phyloP scores from a whole-genome alignment of 2,113 vertebrate genomes.

The Lontra canadensis region DNA sequence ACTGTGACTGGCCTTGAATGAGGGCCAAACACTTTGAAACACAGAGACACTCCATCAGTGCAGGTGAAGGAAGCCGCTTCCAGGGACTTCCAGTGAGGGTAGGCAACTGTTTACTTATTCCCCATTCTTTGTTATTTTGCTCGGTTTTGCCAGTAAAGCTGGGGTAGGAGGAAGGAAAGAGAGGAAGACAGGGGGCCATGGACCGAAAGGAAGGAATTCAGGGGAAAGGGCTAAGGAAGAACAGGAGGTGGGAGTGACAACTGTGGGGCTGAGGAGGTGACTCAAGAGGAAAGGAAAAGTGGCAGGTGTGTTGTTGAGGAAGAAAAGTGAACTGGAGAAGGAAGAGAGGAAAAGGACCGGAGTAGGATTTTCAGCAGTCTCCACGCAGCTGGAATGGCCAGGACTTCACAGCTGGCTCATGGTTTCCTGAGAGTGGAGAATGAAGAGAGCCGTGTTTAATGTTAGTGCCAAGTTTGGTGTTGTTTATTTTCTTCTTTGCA shows the following conservation, averaged over 20 bases:
- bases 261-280: neutral
- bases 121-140: constrained; percentile 40
- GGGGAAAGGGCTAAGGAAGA: neutral
- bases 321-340: neutral
- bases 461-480: neutral
- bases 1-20: constrained; percentile 50
- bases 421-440: neutral
- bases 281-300: neutral
- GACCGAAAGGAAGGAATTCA: neutral
- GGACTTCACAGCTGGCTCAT: neutral
- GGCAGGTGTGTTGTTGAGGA: neutral
- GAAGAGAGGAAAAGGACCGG: neutral
- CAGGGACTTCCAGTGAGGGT: neutral
- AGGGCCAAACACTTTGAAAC: constrained; percentile 38
- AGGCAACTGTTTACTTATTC: constrained; percentile 54
- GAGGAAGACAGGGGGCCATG: neutral
- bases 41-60: neutral
- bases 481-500: neutral
- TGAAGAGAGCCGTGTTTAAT: neutral
- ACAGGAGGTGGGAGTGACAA: neutral
- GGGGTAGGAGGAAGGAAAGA: constrained; percentile 53
- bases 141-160: constrained; percentile 42
- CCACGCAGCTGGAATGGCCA: neutral
- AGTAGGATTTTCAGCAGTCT: neutral
- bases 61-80: constrained; percentile 24